Evolutionary conservation across 2,113 vertebrate genomes (phyloP), one percentile per base, ranked within the genome.

Genomic region (Malaclemys terrapin): DNA sequence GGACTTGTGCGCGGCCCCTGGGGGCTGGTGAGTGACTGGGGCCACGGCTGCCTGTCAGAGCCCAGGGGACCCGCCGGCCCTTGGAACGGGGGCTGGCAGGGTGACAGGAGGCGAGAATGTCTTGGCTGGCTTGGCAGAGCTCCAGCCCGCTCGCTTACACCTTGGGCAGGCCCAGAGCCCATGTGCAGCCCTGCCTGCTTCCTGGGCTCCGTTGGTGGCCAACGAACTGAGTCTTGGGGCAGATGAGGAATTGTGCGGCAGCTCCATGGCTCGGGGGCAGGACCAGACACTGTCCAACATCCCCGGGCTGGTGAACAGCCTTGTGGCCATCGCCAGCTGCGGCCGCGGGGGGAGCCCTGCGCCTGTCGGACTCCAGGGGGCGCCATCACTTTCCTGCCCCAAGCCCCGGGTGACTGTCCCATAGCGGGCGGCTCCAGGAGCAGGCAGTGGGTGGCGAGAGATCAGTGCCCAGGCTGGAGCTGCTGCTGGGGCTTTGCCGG

Each of bases 1-100:
- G 93, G 99, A 99, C 85, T 97, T 99, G 83, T 99, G 99, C 22
- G 99, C 99, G 0, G 99, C 99, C 14, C 99, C 99, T 0, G 99
- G 99, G 9, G 99, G 99, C 76, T 99, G 99, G 99, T 99, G 90
- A 97, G 99, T 98, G 80, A 0, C 2, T 20, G 17, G 31, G 78
- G 2, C 2, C 45, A 1, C 47, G 53, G 42, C 7, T 8, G 16
- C 9, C 6, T 0, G 6, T 19, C 25, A 4, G 47, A 17, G 22
- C 52, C 0, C 38, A 0, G 53, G 16, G 83, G n/a, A 5, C 4
- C 10, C 20, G 10, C 56, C 56, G 3, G 56, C 25, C 25, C 56
- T 29, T 29, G 56, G 56, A 59, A 14, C 13, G 29, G 29, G 29
- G 27, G 59, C 12, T 57, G 59, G 59, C 59, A 16, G 13, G 50